Conservation (phyloP, 2,888 invertebrate genomes). For the Drosophila nigricruria region DNA sequence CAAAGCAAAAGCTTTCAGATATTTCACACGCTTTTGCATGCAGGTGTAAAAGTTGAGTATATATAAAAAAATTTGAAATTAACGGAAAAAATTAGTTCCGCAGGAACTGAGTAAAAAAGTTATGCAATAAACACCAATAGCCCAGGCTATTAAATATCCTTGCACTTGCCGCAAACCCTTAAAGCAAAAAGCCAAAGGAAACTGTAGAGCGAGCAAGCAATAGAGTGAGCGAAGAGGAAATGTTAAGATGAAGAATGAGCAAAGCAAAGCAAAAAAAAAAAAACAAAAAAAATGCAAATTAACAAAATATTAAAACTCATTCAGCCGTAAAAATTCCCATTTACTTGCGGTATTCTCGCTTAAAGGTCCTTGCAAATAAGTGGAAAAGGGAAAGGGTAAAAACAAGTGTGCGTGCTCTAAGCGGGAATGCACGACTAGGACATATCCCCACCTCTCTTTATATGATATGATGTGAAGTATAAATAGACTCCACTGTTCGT, state of each 20-base stretch:
- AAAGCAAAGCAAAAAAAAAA: constrained; percentile 10
- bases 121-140: constrained; percentile 23
- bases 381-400: background rate
- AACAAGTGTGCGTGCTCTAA: background rate
- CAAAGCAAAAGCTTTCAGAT: constrained; percentile 30
- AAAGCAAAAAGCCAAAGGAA: constrained; percentile 55
- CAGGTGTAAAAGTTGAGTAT: constrained; percentile 60
- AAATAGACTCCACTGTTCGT: too few relatives aligned
- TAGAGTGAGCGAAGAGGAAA: constrained; percentile 4
- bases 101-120: constrained; percentile 72
- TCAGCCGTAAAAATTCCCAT: constrained; percentile 76
- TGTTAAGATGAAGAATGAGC: constrained; percentile 33
- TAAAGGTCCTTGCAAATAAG: constrained; percentile 63
- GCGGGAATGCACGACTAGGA: background rate
- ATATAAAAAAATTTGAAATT: background rate
- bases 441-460: background rate
- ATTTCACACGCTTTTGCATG: constrained; percentile 67
- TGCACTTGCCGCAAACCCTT: constrained; percentile 51
- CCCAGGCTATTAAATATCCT: constrained; percentile 71
- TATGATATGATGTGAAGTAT: background rate
- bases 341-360: constrained; percentile 77
- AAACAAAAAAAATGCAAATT: constrained; percentile 18
- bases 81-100: constrained; percentile 71
- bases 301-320: constrained; percentile 78
- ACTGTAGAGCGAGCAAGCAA: constrained; percentile 20